Base-by-base conservation (phyloP, 2,797 vertebrate genomes). In the Ataeniobius toweri region DNA sequence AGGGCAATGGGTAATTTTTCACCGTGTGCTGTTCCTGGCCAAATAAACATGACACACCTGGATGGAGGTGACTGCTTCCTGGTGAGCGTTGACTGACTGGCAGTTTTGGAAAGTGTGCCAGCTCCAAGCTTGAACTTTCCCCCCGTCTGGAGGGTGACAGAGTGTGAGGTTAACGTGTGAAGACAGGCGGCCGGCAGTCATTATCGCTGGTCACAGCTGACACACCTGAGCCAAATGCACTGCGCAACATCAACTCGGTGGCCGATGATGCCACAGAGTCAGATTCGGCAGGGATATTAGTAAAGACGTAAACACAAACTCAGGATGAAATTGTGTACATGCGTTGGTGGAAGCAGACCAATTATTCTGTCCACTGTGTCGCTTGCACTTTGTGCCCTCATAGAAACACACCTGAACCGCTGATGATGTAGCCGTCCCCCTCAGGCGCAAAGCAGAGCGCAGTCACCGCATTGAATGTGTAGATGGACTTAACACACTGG, bases 51-150 rank as follows among this genome's bases (percentile, higher is more conserved):
- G 13, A 85, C 95, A 82, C 88, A 96, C 96, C 95, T 96, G 95
- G 85, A 96, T 89, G 70, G 95, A 92, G 73, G 95, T 95, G 85
- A 97, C 94, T 13, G 93, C 91, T 73, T 96, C 95, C 87, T 93
- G 91, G 85, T 97, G 96, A 71, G 93, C 93, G 59, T 94, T 96
- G 90, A 95, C 80, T 83, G 96, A 96, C 83, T 95, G 95, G 90
- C 94, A 93, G 93, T 93, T 95, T 50, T 96, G 91, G 73, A 95
- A 94, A 74, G 93, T 93, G 83, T 89, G 86, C 94, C 96, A 96
- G 93, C 93, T 95, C 96, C 96, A 96, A 81, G 92, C 94, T 77
- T 96, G 96, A 89, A 97, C 93, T 89, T 97, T 97, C 70, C 96
- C 96, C 75, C 94, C 96, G 20, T 96, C 96, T 96, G 92, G 55